These are phyloP conservation scores for Cynodonichthys magdalenae DNA, from an alignment of 2,797 vertebrate species.

Conservation along the genomic window DNA sequence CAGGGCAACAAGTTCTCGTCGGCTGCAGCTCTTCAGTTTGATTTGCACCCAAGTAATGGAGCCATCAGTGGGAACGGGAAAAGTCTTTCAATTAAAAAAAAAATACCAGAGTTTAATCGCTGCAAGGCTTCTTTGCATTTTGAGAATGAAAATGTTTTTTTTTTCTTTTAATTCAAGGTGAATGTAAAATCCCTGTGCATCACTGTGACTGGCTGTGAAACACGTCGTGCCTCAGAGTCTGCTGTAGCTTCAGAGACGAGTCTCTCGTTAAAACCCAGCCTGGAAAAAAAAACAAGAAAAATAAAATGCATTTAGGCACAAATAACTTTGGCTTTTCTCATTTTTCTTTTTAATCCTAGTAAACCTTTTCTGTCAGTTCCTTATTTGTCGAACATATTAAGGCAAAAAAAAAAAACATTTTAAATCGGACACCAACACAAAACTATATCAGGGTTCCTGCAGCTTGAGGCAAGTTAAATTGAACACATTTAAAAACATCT, in stretches of 20 bases:
- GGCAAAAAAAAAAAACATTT: too few relatives aligned
- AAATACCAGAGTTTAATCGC: constrained; percentile 23
- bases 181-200: constrained; percentile 25
- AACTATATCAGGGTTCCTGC: too few relatives aligned
- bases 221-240: background rate
- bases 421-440: too few relatives aligned
- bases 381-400: background rate
- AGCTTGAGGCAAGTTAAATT: too few relatives aligned
- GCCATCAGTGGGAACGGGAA: constrained; percentile 1
- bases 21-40: constrained; percentile 11
- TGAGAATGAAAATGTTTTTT: constrained; percentile 16
- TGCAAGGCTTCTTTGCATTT: constrained; percentile 15
- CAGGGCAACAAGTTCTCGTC: constrained; percentile 10
- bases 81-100: constrained; percentile 34
- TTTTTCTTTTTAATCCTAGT: background rate
- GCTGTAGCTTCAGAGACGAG: constrained; percentile 12
- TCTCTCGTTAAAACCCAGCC: constrained; percentile 15
- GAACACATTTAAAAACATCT: too few relatives aligned
- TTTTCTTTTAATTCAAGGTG: constrained; percentile 43
- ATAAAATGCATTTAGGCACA: background rate
- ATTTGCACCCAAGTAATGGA: constrained; percentile 24
- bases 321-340: background rate
- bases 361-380: constrained; percentile 1
- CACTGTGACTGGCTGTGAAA: constrained; percentile 14
- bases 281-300: constrained; percentile 36